These are phyloP conservation scores for Andrena chrysosceles DNA, from an alignment of 2,888 invertebrate genomes.

Conservation along the genomic window DNA sequence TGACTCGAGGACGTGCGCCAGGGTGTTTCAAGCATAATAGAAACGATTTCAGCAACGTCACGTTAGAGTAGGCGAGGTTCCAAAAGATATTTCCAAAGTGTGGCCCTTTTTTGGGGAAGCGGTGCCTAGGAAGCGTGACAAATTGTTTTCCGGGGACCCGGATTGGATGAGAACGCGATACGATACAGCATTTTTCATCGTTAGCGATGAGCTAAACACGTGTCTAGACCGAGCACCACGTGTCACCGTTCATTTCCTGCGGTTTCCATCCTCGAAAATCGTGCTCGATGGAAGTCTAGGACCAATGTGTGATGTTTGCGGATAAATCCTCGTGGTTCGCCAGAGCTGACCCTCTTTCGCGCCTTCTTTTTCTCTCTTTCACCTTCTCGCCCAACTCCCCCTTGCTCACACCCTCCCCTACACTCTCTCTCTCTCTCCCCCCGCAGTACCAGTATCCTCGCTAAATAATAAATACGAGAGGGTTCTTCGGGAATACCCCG, in stretches of 20 bases:
- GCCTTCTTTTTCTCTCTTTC: slow-evolving; percentile 39
- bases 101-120: no score
- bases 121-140: no score
- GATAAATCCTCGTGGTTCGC: slow-evolving; percentile 78
- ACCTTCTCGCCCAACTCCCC: slow-evolving; percentile 47
- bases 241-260: slow-evolving; percentile 67
- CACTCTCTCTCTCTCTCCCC: slow-evolving; percentile 48
- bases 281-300: slow-evolving; percentile 63
- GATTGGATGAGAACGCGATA: slow-evolving; percentile 10
- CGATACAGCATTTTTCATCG: slow-evolving; percentile 49
- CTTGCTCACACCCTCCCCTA: slow-evolving; percentile 30
- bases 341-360: slow-evolving; percentile 61
- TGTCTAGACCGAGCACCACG: slow-evolving; percentile 42
- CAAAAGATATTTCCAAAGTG: no score
- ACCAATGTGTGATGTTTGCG: slow-evolving; percentile 78
- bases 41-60: no score
- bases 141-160: no score
- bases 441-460: slow-evolving; percentile 73
- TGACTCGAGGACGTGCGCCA: background rate
- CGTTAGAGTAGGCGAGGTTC: no score
- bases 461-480: slow-evolving; percentile 85
- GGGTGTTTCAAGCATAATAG: background rate
- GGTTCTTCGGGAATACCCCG: slow-evolving; percentile 83
- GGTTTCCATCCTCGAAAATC: slow-evolving; percentile 62
- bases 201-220: slow-evolving; percentile 51